Evolutionary conservation across 2,113 vertebrate genomes (phyloP), one percentile per base, ranked within the genome.

Genomic region (Lipophrys pholis): DNA sequence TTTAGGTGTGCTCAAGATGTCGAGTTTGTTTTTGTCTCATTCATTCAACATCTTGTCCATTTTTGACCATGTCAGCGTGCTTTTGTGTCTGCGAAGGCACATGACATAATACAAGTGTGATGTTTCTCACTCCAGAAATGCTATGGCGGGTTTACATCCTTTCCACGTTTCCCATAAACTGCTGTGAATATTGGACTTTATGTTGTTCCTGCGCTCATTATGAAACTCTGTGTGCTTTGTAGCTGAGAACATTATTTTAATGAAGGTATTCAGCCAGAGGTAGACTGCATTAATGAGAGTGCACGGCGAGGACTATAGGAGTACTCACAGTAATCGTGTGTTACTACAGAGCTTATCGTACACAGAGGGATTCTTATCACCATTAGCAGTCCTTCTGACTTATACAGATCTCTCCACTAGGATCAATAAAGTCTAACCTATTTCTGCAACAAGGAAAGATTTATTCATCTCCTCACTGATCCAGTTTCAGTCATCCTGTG

Each of bases 401-500:
- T 12, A 36, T 55, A 51, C 45, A 1, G 4, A 51, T 69, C 11
- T 69, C 45, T 35, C 12, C 12, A 42, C 39, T 41, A 48, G 7
- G 21, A 60, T 68, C 54, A 70, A 45, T 73, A 36, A 39, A 55
- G 36, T 41, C 7, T 42, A 45, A 80, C 10, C 12, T 41, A 1
- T 58, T 39, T 51, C 39, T 51, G 30, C 65, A 50, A 52, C n/a
- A 62, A 40, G 1, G 42, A 51, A n/a, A 14, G 17, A 60, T 10
- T 69, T 45, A 61, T 72, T 55, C 41, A 43, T 65, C 58, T 79
- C 11, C 21, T 2, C 21, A 14, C 10, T 30, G 21, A 38, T 67
- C 56, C 45, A 40, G 46, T 54, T 62, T 49, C 58, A 55, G 50
- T 46, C 64, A 14, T 68, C 50, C 45, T 3, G 10, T 65, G 54